Evolutionary conservation across 53 echinoderm and acorn worm species (phyloP), one percentile per base, ranked within the genome.

Genomic region (Paracentrotus lividus): DNA sequence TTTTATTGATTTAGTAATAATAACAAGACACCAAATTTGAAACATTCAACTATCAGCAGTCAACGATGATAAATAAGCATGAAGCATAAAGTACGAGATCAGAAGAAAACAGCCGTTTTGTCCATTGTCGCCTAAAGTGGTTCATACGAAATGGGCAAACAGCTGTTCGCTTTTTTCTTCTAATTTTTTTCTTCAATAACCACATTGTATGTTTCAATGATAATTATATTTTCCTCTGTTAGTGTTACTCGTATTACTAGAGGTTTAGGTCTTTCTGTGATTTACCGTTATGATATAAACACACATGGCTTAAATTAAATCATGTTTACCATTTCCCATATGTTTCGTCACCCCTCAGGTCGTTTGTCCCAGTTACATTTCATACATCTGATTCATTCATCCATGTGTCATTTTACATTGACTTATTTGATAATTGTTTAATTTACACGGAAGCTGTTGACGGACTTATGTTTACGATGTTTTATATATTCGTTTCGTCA

Each of bases 401-500:
- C 26, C 78, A 47, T 47, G 78, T 78, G 78, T 78, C 47, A 44
- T 47, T 78, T n/a, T 47, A 9, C 78, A 78, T 45, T 78, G 78
- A 78, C 78, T 78, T 45, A 78, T 78, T 78, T 12, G 9, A 78
- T 78, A 78, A 78, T 78, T 78, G 78, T 5, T 78, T 78, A 5
- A 78, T 78, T 78, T 47, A 0, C 78, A 78, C 78, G 47, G 78
- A 78, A 78, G 78, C 78, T 24, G 47, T 47, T 78, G 78, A 78
- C 10, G 32, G 44, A 47, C 2, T 1, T 26, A n/a, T 78, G 54
- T 55, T 86, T 86, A 55, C 54, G 55, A 20, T 55, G 54, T 55
- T 86, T 86, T 86, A 86, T 23, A 86, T 56, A 33, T 56, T 86
- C 34, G 33, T 86, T 86, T 86, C 86, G 57, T 54, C 86, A 86